Evolutionary conservation across 2,113 vertebrate genomes (phyloP), one percentile per base, ranked within the genome.

Genomic region (Poeciliopsis occidentalis): DNA sequence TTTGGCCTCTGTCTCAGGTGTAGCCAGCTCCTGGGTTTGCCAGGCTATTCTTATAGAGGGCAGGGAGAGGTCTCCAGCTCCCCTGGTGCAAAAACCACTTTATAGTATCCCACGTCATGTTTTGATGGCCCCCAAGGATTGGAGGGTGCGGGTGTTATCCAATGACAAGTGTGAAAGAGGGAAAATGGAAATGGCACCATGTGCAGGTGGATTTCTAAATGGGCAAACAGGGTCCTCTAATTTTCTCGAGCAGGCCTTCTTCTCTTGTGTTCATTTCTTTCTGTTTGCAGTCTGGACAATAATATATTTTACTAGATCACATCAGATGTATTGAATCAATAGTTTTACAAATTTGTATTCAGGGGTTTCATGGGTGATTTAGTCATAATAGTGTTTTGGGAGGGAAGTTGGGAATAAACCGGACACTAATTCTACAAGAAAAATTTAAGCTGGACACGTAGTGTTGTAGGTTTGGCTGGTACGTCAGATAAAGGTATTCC

Each of bases 21-120:
- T 83, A 62, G 76, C 73, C 68, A 41, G 69, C 87, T 80, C 85
- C 74, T 81, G 87, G 80, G 87, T 81, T 73, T 57, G 79, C 66
- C 32, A 51, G 82, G 84, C 90, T 93, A 93, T 92, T 91, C 88
- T 92, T 86, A 81, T 32, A 88, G 87, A 88, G 90, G 90, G 77
- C 79, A 88, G 64, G 2, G 65, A 81, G 90, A 89, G 88, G 89
- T 88, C 83, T 82, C n/a, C 73, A 34, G 74, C 83, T 90, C 89
- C 85, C 90, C 72, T 34, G 88, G 66, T 64, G 32, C 85, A 85
- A 78, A 85, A 67, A 86, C 81, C 90, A 84, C 78, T 88, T 85
- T 86, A 82, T 81, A 82, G 82, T 76, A 86, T 81, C 80, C 71
- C 85, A 88, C 87, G 85, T 81, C 75, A 51, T 84, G 82, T 87